Conservation (phyloP, 64 coral and sea anemone species). For the Stylophora pistillata region DNA sequence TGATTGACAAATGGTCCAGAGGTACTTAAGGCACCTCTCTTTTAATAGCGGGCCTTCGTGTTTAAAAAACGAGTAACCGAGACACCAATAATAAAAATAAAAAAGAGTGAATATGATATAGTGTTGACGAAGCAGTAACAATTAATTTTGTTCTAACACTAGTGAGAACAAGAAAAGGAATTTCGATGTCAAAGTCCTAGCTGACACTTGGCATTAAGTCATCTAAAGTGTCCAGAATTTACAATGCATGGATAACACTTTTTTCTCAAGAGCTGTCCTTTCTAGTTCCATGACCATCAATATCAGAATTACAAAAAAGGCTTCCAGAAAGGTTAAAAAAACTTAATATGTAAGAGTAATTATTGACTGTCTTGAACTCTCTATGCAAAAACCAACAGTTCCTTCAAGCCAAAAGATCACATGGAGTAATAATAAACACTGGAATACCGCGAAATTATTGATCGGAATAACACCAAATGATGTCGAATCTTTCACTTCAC, state of each 20-base stretch:
- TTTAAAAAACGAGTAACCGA: not conserved
- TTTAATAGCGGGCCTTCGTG: no score
- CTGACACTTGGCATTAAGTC: constrained; percentile 56
- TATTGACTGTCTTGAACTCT: constrained; percentile 59
- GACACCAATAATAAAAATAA: not conserved
- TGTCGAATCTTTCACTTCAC: constrained; percentile 69
- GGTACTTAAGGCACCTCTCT: no score
- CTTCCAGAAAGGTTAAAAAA: constrained; percentile 48
- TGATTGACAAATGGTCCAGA: no score
- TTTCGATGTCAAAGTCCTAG: constrained; percentile 59
- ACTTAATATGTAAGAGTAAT: constrained; percentile 57
- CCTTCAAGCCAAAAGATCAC: constrained; percentile 62
- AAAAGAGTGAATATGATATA: not conserved
- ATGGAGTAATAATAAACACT: constrained; percentile 72
- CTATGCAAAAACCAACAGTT: constrained; percentile 66
- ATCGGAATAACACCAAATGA: constrained; percentile 77
- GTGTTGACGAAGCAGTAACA: constrained; percentile 23
- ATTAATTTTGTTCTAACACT: constrained; percentile 37
- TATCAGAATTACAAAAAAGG: constrained; percentile 37
- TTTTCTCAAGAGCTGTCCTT: constrained; percentile 67
- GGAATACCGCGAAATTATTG: constrained; percentile 62
- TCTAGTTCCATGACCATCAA: constrained; percentile 62
- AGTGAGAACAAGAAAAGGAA: constrained; percentile 61
- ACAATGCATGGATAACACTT: constrained; percentile 64
- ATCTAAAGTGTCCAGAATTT: constrained; percentile 57